Conservation (phyloP, 2,113 vertebrate genomes). For the Mormyrus lacerda region DNA sequence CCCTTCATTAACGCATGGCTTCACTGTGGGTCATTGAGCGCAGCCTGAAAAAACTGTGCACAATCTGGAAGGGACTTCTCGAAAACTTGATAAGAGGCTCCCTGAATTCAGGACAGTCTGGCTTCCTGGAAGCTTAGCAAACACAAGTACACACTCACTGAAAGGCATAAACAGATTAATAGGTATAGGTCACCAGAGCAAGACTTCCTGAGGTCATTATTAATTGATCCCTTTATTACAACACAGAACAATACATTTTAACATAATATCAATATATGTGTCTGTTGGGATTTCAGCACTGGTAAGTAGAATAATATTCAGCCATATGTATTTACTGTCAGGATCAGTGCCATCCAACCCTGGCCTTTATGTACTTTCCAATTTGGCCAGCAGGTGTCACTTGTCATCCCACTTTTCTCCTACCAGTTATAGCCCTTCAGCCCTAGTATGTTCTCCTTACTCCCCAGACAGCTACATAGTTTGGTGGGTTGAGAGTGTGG, state of each 20-base stretch:
- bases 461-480: too few relatives aligned
- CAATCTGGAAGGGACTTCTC: neutral
- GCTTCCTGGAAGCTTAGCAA: neutral
- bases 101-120: neutral
- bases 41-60: neutral
- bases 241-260: neutral
- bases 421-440: too few relatives aligned
- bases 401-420: too few relatives aligned
- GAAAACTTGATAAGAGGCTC: neutral
- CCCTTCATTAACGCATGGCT: slow-evolving; percentile 78
- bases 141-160: neutral
- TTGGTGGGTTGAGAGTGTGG: too few relatives aligned
- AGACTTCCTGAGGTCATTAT: neutral
- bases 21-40: slow-evolving; percentile 64
- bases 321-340: neutral
- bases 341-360: too few relatives aligned
- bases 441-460: too few relatives aligned
- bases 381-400: too few relatives aligned
- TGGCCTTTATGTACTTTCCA: too few relatives aligned
- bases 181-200: neutral
- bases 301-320: neutral
- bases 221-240: neutral
- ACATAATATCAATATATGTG: neutral
- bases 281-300: neutral
- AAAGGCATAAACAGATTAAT: neutral